These are phyloP conservation scores for Sylvia borin DNA, from an alignment of 2,797 vertebrate species.

Conservation along the genomic window DNA sequence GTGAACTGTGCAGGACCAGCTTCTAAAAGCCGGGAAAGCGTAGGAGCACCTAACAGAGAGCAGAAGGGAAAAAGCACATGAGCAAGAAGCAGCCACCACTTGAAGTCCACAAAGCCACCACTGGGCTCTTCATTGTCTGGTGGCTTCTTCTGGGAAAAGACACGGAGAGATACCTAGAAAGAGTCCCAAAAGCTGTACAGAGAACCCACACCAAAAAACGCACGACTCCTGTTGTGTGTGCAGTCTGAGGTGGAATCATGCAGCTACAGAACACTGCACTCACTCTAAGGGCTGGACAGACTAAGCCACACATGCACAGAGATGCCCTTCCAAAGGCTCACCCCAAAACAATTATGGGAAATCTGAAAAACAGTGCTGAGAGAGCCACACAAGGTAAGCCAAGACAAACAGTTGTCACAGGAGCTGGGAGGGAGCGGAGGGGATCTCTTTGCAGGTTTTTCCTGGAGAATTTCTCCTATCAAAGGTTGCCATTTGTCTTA, in stretches of 20 bases:
- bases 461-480: background rate
- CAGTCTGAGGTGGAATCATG: background rate
- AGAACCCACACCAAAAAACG: background rate
- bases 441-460: background rate
- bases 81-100: slow-evolving; percentile 72
- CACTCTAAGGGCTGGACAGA: background rate
- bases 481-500: background rate
- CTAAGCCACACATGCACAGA: slow-evolving; percentile 30
- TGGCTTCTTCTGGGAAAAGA: slow-evolving; percentile 28
- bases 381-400: slow-evolving; percentile 12
- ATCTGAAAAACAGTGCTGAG: slow-evolving; percentile 9
- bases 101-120: slow-evolving; percentile 42
- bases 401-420: slow-evolving; percentile 2
- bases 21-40: slow-evolving; percentile 97
- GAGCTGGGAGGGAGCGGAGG: background rate
- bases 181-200: background rate
- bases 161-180: background rate
- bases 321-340: slow-evolving; percentile 15
- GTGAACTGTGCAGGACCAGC: slow-evolving; percentile 92
- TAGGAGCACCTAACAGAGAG: slow-evolving; percentile 91
- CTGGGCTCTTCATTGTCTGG: background rate
- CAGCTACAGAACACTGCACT: background rate
- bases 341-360: background rate
- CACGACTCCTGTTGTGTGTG: background rate
- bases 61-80: slow-evolving; percentile 72